These are phyloP conservation scores for Pandemis corylana DNA, from an alignment of 2,888 invertebrate genomes.

Conservation along the genomic window DNA sequence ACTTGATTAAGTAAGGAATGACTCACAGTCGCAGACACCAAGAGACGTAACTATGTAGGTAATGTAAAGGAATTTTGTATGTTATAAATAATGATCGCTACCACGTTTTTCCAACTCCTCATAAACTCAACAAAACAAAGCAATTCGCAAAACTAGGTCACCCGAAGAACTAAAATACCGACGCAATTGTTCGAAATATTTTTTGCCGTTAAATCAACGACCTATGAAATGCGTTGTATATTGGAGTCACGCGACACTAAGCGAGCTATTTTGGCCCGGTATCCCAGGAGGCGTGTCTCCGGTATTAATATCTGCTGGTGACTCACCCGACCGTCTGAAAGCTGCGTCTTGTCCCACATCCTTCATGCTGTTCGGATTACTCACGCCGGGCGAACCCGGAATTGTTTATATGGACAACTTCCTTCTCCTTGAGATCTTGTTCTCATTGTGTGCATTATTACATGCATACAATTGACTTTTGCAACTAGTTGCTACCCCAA, in stretches of 20 bases:
- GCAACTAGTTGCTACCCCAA: not conserved
- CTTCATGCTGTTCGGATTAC: conserved; percentile 77
- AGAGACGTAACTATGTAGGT: not conserved
- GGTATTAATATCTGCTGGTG: conserved; percentile 79
- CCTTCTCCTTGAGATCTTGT: conserved; percentile 49
- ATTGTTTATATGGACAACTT: conserved; percentile 62
- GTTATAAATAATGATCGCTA: conserved; percentile 5
- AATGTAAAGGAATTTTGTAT: not conserved
- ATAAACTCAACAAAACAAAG: conserved; percentile 11
- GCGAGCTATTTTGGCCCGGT: conserved; percentile 76
- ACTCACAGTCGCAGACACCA: conserved; percentile 3
- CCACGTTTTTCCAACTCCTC: not conserved
- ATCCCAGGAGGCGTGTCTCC: conserved; percentile 83
- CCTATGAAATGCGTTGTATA: conserved; percentile 62
- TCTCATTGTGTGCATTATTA: conserved; percentile 29
- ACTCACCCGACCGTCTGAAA: conserved; percentile 79
- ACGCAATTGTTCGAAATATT: conserved; percentile 33
- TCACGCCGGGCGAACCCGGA: conserved; percentile 80
- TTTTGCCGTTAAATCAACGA: conserved; percentile 53
- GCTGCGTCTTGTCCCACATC: conserved; percentile 82
- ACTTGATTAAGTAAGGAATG: not conserved
- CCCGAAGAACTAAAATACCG: conserved; percentile 31
- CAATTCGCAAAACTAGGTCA: conserved; percentile 28
- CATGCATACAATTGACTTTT: conserved; percentile 22
- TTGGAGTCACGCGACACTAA: conserved; percentile 78